Evolutionary conservation across 1,140 invertebrate species (phyloP), one percentile per base, ranked within the genome.

Genomic region (Drosophila parvula): DNA sequence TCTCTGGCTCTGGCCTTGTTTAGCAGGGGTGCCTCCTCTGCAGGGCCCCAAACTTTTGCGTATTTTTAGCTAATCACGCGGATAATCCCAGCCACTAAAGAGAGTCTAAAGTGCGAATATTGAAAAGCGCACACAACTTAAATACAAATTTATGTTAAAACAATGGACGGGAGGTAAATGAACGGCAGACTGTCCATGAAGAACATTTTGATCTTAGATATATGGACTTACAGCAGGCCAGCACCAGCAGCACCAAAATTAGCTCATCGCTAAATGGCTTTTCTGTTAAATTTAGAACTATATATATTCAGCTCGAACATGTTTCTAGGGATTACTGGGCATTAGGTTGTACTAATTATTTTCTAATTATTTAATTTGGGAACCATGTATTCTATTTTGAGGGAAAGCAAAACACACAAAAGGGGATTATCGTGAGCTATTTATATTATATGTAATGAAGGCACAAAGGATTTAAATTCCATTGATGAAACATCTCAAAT

Each of bases 31-130:
- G 30, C 69, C 30, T 22, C 41, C 48, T 58, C 41, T 43, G 58
- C 28, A 50, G 28, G 27, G 30, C 30, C 32, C 18, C 8, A 53
- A 7, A 10, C 61, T 70, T 70, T 16, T 48, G 77, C n/a, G 56
- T 85, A 85, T 79, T 86, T 85, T 81, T 76, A 69, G 79, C 65
- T 82, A 85, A 86, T 85, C 82, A 81, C 75, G 79, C 62, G 78
- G 82, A 85, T 85, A 79, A 81, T 64, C 58, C 61, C 62, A 51
- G 48, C 59, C 76, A 83, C 57, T 74, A 45, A 73, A 65, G 14
- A 28, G 32, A 41, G 36, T 36, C 45, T 16, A 18, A 61, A n/a
- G 57, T 76, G 58, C 50, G 11, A 74, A 64, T 57, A 64, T 74
- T 74, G 45, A 48, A 60, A 34, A 14, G 30, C 12, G 11, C 9